Base-by-base conservation (phyloP, 2,888 invertebrate genomes). In the Dendrolimus houi region DNA sequence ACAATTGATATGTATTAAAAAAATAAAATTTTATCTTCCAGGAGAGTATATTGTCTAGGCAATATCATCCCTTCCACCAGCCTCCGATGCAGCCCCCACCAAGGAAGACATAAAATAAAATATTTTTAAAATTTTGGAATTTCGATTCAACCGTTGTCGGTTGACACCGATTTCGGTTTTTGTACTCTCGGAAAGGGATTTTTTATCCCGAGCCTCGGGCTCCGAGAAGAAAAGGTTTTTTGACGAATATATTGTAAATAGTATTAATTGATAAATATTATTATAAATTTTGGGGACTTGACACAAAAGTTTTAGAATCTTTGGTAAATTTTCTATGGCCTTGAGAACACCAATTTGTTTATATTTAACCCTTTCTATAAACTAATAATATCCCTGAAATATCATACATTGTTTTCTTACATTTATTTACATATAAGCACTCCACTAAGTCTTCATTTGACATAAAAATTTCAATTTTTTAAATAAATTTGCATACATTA, bases 61-160 rank as follows among this genome's bases (percentile, higher is more conserved):
- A 85, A 69, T 83, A 86, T 59, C 90, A 90, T 56, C 88, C 89
- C 7, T 87, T 87, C 76, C 90, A 90, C 61, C 87, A 88, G 61
- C 90, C 90, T 6, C 80, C 83, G 1, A 78, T 83, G 79, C 87
- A 86, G 65, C 80, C 81, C 57, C 81, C 83, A 17, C 72, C 79
- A 54, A 74, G 83, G 64, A 81, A 74, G 65, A 85, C 81, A 82
- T 85, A 85, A 67, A 56, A 52, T 29, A 54, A 56, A 59, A 60
- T 58, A 62, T 55, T 9, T 12, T 56, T 17, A 59, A 60, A 55
- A 59, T 61, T 71, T 71, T 77, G 82, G 83, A 74, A 47, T 77
- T 72, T 60, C 69, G 57, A 65, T 71, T 75, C 63, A 65, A 67
- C 79, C 78, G 70, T 65, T 62, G 64, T 55, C 65, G 83, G 79